A percentile compares a stretch with the other conserved stretches of the same genome.
These are phyloP conservation scores for Phenacoccus solenopsis DNA, from an alignment of 1,140 invertebrate species.

Conservation along the genomic window DNA sequence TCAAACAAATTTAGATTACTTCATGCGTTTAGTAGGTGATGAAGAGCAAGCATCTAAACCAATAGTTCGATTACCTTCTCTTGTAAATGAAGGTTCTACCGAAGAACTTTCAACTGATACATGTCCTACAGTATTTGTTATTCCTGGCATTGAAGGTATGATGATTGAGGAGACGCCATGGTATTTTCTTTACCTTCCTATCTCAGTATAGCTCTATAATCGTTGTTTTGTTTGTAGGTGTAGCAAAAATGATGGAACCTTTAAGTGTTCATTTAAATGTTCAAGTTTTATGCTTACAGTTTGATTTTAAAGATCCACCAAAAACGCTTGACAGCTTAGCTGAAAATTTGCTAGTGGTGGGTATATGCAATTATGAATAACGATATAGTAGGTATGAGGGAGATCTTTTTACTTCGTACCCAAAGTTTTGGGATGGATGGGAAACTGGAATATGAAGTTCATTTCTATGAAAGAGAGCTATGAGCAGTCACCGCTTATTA, in stretches of 20 bases:
- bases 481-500: too few species aligned
- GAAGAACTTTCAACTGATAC: conserved; percentile 20
- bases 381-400: too few species aligned
- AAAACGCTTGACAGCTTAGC: conserved; percentile 29
- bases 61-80: conserved; percentile 37
- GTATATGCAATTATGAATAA: conserved; percentile 21
- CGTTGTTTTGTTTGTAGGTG: conserved; percentile 28
- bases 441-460: background rate
- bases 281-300: conserved; percentile 55
- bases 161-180: too few species aligned
- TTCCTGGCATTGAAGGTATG: conserved; percentile 62
- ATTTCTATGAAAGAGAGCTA: background rate
- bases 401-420: too few species aligned
- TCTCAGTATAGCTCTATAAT: too few species aligned
- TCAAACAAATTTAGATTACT: conserved; percentile 35
- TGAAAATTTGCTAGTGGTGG: conserved; percentile 33
- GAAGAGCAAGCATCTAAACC: conserved; percentile 36
- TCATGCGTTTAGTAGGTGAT: conserved; percentile 42
- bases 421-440: background rate
- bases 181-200: too few species aligned
- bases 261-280: conserved; percentile 43
- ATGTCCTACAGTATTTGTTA: conserved; percentile 43
- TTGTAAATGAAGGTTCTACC: conserved; percentile 33
- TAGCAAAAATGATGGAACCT: conserved; percentile 42
- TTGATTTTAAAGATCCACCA: conserved; percentile 32